Evolutionary conservation across 2,113 vertebrate genomes (phyloP).

Genomic region (Micromys minutus): DNA sequence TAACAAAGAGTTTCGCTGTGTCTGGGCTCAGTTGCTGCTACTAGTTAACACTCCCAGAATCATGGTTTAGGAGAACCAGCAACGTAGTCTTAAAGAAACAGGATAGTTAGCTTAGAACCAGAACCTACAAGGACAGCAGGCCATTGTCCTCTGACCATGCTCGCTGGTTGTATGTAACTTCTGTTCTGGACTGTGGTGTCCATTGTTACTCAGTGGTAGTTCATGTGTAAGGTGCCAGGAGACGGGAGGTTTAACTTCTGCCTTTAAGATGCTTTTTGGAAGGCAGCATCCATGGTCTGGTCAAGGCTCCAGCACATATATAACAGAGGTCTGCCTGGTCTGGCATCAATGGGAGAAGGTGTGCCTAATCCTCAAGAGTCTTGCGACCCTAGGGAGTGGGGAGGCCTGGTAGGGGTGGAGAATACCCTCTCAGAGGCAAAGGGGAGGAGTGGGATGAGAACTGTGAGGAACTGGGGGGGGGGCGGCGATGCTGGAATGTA

Average conservation of each 20-base stretch:
- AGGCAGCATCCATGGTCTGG: neutral
- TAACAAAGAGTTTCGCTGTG: constrained; percentile 53
- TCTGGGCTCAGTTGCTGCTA: neutral
- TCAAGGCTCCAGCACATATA: too few relatives aligned
- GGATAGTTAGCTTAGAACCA: neutral
- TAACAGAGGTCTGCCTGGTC: too few relatives aligned
- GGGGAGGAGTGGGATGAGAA: too few relatives aligned
- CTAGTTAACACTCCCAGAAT: constrained; percentile 7
- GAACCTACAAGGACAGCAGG: neutral
- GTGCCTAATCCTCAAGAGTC: too few relatives aligned
- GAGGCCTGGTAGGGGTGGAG: too few relatives aligned
- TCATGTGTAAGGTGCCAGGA: too few relatives aligned
- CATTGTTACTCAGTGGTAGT: neutral
- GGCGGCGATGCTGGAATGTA: too few relatives aligned
- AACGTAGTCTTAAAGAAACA: neutral
- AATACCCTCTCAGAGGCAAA: too few relatives aligned
- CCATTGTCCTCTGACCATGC: neutral
- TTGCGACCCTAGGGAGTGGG: too few relatives aligned
- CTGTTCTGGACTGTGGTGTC: neutral
- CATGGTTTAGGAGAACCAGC: neutral
- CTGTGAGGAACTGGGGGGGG: too few relatives aligned
- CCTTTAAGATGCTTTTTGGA: neutral
- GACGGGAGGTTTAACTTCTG: neutral
- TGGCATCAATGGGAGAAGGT: too few relatives aligned
- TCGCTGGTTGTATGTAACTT: neutral